Base-by-base conservation (phyloP, 30 jellyfish, hydroid and myxozoan genomes). In the Pseudorhiza aurosa region DNA sequence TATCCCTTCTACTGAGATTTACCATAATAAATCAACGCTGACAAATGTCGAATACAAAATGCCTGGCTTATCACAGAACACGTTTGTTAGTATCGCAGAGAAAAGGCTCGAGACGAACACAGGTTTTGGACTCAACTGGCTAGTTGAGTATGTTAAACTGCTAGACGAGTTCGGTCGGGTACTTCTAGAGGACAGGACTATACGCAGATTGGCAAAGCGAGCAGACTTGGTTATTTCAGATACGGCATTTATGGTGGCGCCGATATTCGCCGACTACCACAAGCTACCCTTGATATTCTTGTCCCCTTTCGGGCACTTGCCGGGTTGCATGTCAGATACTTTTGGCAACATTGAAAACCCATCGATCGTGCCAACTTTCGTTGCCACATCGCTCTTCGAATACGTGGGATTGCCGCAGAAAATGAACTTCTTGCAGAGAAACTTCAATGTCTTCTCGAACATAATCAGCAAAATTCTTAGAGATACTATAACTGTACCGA, bases 221-320 rank as follows among this genome's bases (percentile, higher is more conserved):
- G 87, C 96, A 14, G 90, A 85, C 65, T 8, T 85, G 31, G 70
- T 85, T 32, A 42, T 85, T 8, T 58, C 90, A 5, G 96, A 85
- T 40, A 53, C 87, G 11, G 83, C 90, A 1, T 49, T 71, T 44
- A 56, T 69, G 19, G 65, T 57, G 22, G 90, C 88, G 26, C 82
- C 83, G 26, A 55, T 75, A 8, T 74, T 85, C 43, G 90, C 96
- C 45, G 77, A 62, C 30, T 33, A 63, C 35, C 62, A 71, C 90
- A 75, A 85, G n/a, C 57, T 70, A 30, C 85, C 96, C 28, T 39
- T 75, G 28, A 70, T 75, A 6, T 56, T 75, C 45, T 56, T 85
- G 33, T 85, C 96, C 12, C 89, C 96, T 25, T 67, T 64, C 81
- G 96, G 96, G 30, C 84, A 65, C 36, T 43, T 65, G 11, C 77